Conservation (phyloP, 2,888 invertebrate species). For the Archaeoteleia sp. region DNA sequence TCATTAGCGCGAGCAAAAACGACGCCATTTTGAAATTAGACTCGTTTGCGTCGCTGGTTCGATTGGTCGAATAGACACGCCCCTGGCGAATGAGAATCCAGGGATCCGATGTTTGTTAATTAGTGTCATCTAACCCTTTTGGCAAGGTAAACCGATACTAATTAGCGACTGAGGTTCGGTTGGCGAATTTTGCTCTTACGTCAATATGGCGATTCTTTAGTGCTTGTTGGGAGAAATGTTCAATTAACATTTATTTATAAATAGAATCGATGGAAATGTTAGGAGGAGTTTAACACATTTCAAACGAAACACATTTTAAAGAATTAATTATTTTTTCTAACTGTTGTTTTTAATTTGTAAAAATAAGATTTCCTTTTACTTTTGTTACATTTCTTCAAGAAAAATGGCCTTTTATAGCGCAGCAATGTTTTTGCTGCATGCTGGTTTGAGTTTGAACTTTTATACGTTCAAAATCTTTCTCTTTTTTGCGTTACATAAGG, state of each 20-base stretch:
- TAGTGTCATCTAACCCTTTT: conserved; percentile 25
- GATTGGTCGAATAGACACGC: conserved; percentile 9
- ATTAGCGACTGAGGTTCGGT: conserved; percentile 18
- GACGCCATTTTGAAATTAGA: conserved; percentile 15
- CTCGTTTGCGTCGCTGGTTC: conserved; percentile 1
- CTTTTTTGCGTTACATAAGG: too few species aligned
- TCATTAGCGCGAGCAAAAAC: conserved; percentile 9
- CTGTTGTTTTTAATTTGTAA: too few species aligned
- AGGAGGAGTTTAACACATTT: too few species aligned
- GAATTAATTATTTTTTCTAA: too few species aligned
- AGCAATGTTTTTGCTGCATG: too few species aligned
- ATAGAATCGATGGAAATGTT: neutral
- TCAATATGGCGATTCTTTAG: neutral
- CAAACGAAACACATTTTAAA: too few species aligned
- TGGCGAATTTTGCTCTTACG: neutral
- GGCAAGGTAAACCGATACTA: conserved; percentile 17
- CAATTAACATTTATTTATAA: neutral
- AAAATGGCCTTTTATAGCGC: too few species aligned
- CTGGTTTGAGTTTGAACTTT: too few species aligned
- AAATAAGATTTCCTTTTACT: too few species aligned
- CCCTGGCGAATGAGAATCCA: neutral
- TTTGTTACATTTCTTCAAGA: too few species aligned
- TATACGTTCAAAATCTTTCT: too few species aligned
- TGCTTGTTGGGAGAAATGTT: neutral
- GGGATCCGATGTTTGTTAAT: conserved; percentile 32